Base-by-base conservation (phyloP, 2,113 vertebrate species). In the Hiodon alosoides region DNA sequence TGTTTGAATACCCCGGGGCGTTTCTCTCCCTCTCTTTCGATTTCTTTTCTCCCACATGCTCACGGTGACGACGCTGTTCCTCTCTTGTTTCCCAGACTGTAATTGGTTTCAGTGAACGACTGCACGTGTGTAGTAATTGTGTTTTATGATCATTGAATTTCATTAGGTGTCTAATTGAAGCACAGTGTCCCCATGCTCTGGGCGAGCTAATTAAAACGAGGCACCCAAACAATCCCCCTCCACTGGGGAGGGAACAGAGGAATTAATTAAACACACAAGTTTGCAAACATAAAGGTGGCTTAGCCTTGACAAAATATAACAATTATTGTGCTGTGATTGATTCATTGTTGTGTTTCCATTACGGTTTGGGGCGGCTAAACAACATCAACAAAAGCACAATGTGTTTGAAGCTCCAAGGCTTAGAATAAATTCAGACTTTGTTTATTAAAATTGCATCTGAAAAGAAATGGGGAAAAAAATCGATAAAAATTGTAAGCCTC, bases 91-190 rank as follows among this genome's bases (percentile, higher is more conserved):
- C 65, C 60, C 57, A 74, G 58, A 83, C 70, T 75, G 8, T 83
- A 83, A 83, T 82, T 79, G 76, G 72, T 82, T 82, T 78, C 57
- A 83, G 75, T 80, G 60, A 80, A 74, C 66, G 69, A 77, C 53
- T 78, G 55, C 70, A 76, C 75, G 73, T 77, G 76, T 79, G 78
- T 81, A 73, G 73, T 80, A 83, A 81, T 81, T 71, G 76, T 82
- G 74, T 85, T 86, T 83, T 84, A 81, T 85, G 77, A 87, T 84
- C 81, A 79, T 83, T 84, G 75, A 79, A 85, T 87, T 81, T 81
- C 9, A 71, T 82, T 81, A 80, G 74, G 80, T 82, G 61, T 82
- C 79, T 87, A 87, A 85, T 83, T 89, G 73, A 80, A 85, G 81
- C 73, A 71, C 73, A 67, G 70, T 71, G 68, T 69, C 75, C 72